phyloP scores from a whole-genome alignment of 1,140 invertebrate species.

The Zaprionus ornatus region DNA sequence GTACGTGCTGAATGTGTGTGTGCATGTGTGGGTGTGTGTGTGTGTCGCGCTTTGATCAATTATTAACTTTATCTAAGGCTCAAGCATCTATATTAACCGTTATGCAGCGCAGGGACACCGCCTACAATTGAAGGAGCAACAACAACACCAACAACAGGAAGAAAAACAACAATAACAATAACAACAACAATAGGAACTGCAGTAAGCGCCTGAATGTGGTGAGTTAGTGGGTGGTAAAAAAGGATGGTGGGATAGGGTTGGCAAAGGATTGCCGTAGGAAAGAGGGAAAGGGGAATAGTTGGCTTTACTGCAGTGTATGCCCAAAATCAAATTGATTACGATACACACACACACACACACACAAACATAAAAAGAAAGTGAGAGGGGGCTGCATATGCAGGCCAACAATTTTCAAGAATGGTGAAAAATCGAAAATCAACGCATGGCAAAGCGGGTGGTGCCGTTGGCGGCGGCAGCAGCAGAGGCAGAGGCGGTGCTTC shows the following conservation, averaged over 20 bases:
- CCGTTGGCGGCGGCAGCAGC: not conserved
- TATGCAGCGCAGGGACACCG: conserved; percentile 46
- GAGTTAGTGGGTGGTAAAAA: conserved; percentile 3
- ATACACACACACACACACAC: conserved; percentile 24
- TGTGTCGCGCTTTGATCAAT: conserved; percentile 12
- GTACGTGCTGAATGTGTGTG: not conserved
- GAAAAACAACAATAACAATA: not conserved
- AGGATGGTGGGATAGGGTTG: conserved; percentile 1
- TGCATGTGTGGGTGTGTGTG: not conserved
- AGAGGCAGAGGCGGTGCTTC: not conserved
- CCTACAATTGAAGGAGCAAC: conserved; percentile 38
- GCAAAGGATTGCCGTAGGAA: not conserved
- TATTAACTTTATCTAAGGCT: conserved; percentile 10
- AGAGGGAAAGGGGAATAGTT: not conserved
- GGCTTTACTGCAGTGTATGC: conserved; percentile 16
- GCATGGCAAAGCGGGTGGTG: conserved; percentile 50
- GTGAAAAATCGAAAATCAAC: conserved; percentile 79
- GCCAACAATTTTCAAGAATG: conserved; percentile 57
- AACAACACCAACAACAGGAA: conserved; percentile 5
- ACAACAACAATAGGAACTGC: conserved; percentile 14
- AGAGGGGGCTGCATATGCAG: conserved; percentile 28
- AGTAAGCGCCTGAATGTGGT: conserved; percentile 33
- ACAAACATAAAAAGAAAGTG: not conserved
- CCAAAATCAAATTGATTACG: conserved; percentile 47
- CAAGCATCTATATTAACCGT: conserved; percentile 29